Base-by-base conservation (phyloP, 2,113 vertebrate genomes). In the Rhynchomys soricoides region DNA sequence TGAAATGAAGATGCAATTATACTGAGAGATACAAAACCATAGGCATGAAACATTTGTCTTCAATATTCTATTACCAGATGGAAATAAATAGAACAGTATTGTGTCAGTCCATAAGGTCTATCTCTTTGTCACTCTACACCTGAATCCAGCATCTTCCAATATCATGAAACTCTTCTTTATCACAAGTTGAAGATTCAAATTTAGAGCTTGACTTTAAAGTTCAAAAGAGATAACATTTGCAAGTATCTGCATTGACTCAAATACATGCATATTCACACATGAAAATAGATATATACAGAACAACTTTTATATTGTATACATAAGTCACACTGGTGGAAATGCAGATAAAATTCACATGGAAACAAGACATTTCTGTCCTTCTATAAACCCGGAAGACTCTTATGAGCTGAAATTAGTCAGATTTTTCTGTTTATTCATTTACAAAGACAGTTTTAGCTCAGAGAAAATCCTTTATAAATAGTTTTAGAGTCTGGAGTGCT, bases 401-500 rank as follows among this genome's bases (percentile, higher is more conserved):
- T 8, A 88, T 52, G 66, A 55, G 12, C 83, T 92, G 64, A 78
- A 82, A 71, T 17, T 89, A 77, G 68, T 16, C 10, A 50, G 5
- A 19, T 1, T 50, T 70, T 91, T 26, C 29, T 79, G 4, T 7
- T 11, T 43, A 21, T 5, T 52, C 4, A 22, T 83, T 96, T 95
- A 94, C 1, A 95, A 50, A 91, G 37, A 31, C 6, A 86, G 7
- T 43, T 92, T 73, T 9, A 71, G 15, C 52, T 86, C 52, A 57
- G 40, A 66, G 26, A 6, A 93, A 95, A 96, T 59, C 48, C 1
- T 90, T 93, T 92, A 92, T 57, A 97, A 92, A 19, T 3, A 11
- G 70, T 29, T 88, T 95, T 70, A 52, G 16, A 75, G 12, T 71
- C 85, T 87, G n/a, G 31, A 85, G 1, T 15, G 85, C 85, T 93